These are phyloP conservation scores for Festucalex cinctus DNA, from an alignment of 2,113 vertebrate species.

Conservation along the genomic window DNA sequence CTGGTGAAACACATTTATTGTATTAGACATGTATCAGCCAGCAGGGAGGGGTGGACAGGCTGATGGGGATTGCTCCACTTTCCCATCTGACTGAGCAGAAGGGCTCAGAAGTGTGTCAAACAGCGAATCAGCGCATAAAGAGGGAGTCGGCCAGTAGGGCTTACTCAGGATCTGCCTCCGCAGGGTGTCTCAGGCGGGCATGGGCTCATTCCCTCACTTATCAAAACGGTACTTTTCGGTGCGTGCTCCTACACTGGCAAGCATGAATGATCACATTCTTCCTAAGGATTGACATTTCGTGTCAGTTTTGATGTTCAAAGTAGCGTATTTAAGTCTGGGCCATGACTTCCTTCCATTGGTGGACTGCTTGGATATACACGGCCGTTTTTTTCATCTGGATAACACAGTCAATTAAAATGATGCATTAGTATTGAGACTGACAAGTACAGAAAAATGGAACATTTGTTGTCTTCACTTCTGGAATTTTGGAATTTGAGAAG, in stretches of 20 bases:
- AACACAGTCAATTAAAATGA: background rate
- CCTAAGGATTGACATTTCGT: slow-evolving; percentile 4
- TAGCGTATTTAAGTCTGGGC: background rate
- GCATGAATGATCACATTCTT: background rate
- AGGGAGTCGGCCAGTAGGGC: slow-evolving; percentile 56
- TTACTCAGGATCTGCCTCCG: slow-evolving; percentile 50
- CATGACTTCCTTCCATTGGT: slow-evolving; percentile 8
- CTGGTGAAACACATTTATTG: slow-evolving; percentile 16
- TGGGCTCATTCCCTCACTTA: slow-evolving; percentile 33
- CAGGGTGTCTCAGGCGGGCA: slow-evolving; percentile 33
- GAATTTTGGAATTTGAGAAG: slow-evolving; percentile 2
- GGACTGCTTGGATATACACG: slow-evolving; percentile 17
- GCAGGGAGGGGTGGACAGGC: slow-evolving; percentile 23
- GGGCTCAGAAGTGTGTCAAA: slow-evolving; percentile 68
- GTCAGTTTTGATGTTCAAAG: slow-evolving; percentile 16
- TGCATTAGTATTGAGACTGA: slow-evolving; percentile 17
- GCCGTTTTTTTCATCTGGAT: slow-evolving; percentile 7
- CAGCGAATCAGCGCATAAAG: slow-evolving; percentile 41
- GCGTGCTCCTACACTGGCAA: slow-evolving; percentile 2
- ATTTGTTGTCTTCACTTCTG: slow-evolving; percentile 13
- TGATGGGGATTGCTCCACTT: slow-evolving; percentile 68
- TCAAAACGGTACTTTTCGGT: slow-evolving; percentile 29
- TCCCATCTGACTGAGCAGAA: slow-evolving; percentile 71
- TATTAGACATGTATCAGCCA: slow-evolving; percentile 27
- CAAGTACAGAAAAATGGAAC: slow-evolving; percentile 33